Evolutionary conservation across 92 coral and sea anemone genomes (phyloP).

Genomic region (Paragorgia papillata): DNA sequence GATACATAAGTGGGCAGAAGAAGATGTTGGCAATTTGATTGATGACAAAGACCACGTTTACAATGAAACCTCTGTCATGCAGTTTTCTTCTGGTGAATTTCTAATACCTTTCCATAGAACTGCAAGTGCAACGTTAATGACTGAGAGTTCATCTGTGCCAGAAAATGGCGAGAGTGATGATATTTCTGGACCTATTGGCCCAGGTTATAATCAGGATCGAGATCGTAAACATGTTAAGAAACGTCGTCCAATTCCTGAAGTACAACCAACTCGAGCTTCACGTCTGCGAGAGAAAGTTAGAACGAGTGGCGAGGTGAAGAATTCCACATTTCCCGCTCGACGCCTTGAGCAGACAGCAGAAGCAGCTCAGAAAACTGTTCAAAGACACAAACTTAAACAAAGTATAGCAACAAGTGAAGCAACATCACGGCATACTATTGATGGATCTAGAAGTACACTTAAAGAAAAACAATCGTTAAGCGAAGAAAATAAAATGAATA

Average conservation of each 20-base stretch:
- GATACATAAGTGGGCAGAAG: conserved; percentile 21
- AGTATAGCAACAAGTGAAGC: background rate
- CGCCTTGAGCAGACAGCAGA: background rate
- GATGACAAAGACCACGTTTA: conserved; percentile 17
- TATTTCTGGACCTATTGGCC: background rate
- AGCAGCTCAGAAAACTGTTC: background rate
- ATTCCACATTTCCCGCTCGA: conserved; percentile 6
- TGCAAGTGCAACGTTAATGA: conserved; percentile 34
- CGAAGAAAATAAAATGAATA: conserved; percentile 12
- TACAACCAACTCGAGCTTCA: conserved; percentile 14
- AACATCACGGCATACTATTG: background rate
- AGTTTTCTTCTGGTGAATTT: conserved; percentile 1
- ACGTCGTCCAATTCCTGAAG: conserved; percentile 35
- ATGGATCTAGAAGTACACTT: background rate
- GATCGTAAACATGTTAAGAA: conserved; percentile 6
- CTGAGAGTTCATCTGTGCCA: background rate
- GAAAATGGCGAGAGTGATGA: background rate
- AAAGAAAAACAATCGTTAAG: background rate
- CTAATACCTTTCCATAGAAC: conserved; percentile 35
- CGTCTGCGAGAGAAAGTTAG: conserved; percentile 29
- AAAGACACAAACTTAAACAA: conserved; percentile 1
- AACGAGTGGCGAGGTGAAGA: background rate
- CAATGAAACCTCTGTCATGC: background rate
- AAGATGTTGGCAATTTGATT: conserved; percentile 25
- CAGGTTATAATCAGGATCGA: background rate